phyloP scores from a whole-genome alignment of 1,140 invertebrate genomes.

The Calephelis nemesis region DNA sequence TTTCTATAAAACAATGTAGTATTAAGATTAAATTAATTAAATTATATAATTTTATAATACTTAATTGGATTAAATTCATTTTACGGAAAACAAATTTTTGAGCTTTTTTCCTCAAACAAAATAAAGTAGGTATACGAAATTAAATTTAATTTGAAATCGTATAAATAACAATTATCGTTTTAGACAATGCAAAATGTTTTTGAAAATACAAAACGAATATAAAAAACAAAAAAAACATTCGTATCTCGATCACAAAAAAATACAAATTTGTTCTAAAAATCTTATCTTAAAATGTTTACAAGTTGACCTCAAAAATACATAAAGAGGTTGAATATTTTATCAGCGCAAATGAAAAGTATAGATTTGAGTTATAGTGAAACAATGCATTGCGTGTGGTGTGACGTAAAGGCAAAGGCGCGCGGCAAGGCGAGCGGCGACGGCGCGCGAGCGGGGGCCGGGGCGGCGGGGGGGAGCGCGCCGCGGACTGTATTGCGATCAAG shows the following conservation, averaged over 20 bases:
- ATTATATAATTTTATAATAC: too few relatives aligned
- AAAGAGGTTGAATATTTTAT: constrained; percentile 8
- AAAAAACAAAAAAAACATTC: too few relatives aligned
- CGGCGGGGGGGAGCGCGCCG: constrained; percentile 25
- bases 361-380: constrained; percentile 39
- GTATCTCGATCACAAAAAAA: background rate
- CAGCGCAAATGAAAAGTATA: constrained; percentile 5
- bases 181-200: too few relatives aligned
- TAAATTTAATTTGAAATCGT: too few relatives aligned
- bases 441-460: constrained; percentile 15
- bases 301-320: constrained; percentile 1
- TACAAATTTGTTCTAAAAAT: background rate
- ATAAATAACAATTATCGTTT: too few relatives aligned
- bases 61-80: too few relatives aligned
- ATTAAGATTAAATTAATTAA: too few relatives aligned
- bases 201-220: too few relatives aligned
- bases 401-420: constrained; percentile 39
- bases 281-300: constrained; percentile 9
- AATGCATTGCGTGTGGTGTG: constrained; percentile 45
- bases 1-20: too few relatives aligned
- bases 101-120: too few relatives aligned
- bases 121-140: too few relatives aligned
- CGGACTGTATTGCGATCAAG: constrained; percentile 72
- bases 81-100: too few relatives aligned
- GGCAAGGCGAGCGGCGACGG: constrained; percentile 28